phyloP scores from a whole-genome alignment of 2,888 invertebrate genomes.

The Patella pellucida region DNA sequence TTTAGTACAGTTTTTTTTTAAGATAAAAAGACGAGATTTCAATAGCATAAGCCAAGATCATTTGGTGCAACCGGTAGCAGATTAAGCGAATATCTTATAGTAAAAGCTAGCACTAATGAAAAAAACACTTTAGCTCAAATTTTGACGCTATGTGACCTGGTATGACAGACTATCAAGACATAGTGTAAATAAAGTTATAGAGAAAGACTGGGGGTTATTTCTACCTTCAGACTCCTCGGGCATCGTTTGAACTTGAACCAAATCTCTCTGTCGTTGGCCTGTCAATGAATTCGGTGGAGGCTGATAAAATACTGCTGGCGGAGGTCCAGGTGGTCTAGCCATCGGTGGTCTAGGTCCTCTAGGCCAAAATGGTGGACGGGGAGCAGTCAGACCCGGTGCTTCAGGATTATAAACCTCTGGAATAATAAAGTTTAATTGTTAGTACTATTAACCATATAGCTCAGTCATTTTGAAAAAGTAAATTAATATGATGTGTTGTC shows the following conservation, averaged over 20 bases:
- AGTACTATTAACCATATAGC: too few species aligned
- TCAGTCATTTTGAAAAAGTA: too few species aligned
- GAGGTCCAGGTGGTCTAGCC: conserved; percentile 17
- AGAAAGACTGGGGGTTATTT: conserved; percentile 1
- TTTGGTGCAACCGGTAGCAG: too few species aligned
- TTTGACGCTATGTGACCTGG: neutral
- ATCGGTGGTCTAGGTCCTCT: conserved; percentile 47
- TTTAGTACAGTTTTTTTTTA: too few species aligned
- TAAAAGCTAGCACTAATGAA: too few species aligned
- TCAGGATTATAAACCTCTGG: conserved; percentile 81
- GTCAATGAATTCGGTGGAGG: conserved; percentile 47
- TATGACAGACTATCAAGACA: neutral
- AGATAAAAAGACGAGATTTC: too few species aligned
- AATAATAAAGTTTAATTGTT: neutral
- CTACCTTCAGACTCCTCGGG: conserved; percentile 32
- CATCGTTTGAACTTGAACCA: conserved; percentile 42
- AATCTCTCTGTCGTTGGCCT: conserved; percentile 37
- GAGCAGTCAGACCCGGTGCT: conserved; percentile 79
- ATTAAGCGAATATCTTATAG: too few species aligned
- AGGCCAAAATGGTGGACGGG: conserved; percentile 30
- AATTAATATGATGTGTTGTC: too few species aligned
- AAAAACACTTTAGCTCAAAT: neutral
- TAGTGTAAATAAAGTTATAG: too few species aligned
- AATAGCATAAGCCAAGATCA: too few species aligned
- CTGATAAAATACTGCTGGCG: conserved; percentile 37